A percentile compares a stretch with the other conserved stretches of the same genome.
Evolutionary conservation across 2,888 invertebrate species (phyloP).

Genomic region (Habroteleia sp.): DNA sequence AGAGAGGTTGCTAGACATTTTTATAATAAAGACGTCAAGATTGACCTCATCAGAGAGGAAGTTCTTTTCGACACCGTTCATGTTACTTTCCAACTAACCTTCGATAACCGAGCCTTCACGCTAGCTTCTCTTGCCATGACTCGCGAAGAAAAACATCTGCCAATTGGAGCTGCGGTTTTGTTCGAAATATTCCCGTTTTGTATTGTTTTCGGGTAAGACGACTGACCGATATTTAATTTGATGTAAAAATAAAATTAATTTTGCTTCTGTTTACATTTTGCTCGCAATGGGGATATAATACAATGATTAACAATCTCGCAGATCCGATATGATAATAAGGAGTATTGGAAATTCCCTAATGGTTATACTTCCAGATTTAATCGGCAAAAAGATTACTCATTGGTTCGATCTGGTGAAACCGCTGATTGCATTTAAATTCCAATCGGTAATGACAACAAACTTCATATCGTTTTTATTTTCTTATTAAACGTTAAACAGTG

Average conservation of each 20-base stretch:
- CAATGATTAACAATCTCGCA: too few species aligned
- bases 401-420: slow-evolving; percentile 96
- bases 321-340: slow-evolving; percentile 93
- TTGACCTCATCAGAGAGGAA: slow-evolving; percentile 93
- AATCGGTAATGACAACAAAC: slow-evolving; percentile 94
- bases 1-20: slow-evolving; percentile 95
- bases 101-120: slow-evolving; percentile 95
- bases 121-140: slow-evolving; percentile 92
- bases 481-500: too few species aligned
- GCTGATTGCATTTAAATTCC: slow-evolving; percentile 95
- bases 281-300: too few species aligned
- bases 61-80: slow-evolving; percentile 94
- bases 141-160: slow-evolving; percentile 92
- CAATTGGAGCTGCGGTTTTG: slow-evolving; percentile 93
- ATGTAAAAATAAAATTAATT: background rate
- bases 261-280: background rate
- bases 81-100: slow-evolving; percentile 95
- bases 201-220: slow-evolving; percentile 94
- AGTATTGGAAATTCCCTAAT: slow-evolving; percentile 95
- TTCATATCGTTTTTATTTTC: too few species aligned
- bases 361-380: slow-evolving; percentile 92
- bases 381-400: slow-evolving; percentile 94
- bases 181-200: slow-evolving; percentile 99
- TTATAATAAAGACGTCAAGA: slow-evolving; percentile 96
- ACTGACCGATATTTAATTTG: background rate